Conservation (phyloP, 2,888 invertebrate species). For the Hirtodrosophila confusa region DNA sequence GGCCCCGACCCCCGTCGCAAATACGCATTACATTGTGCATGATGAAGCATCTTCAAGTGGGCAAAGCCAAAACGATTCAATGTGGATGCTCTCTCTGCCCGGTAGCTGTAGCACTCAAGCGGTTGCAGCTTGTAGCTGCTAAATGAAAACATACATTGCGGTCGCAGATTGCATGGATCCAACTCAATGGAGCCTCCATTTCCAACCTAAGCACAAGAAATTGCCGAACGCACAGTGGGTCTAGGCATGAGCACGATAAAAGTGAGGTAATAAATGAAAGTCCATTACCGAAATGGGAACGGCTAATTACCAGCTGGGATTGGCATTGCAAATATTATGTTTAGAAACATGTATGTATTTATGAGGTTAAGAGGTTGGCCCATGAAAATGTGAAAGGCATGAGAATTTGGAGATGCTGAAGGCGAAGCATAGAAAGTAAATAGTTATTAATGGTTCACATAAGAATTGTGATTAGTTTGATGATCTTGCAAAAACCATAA, state of each 20-base stretch:
- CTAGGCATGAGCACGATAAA: background rate
- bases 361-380: conserved; percentile 21
- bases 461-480: conserved; percentile 36
- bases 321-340: conserved; percentile 38
- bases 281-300: conserved; percentile 35
- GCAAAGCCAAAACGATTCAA: conserved; percentile 51
- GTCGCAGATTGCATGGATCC: conserved; percentile 50
- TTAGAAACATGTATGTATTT: conserved; percentile 20
- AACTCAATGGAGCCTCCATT: conserved; percentile 12
- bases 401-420: background rate
- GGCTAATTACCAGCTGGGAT: conserved; percentile 48
- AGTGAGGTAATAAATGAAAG: conserved; percentile 18
- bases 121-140: conserved; percentile 72
- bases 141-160: conserved; percentile 77
- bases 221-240: conserved; percentile 54
- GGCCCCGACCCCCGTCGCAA: conserved; percentile 15
- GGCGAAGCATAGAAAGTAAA: conserved; percentile 17
- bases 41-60: conserved; percentile 74
- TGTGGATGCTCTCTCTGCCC: conserved; percentile 43
- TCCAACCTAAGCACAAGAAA: conserved; percentile 36
- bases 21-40: conserved; percentile 63
- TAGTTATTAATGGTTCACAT: conserved; percentile 27
- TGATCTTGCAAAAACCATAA: conserved; percentile 22
- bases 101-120: conserved; percentile 52
- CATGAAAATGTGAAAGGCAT: conserved; percentile 47